Conservation (phyloP, 2,797 vertebrate genomes). For the Sus cebifrons region DNA sequence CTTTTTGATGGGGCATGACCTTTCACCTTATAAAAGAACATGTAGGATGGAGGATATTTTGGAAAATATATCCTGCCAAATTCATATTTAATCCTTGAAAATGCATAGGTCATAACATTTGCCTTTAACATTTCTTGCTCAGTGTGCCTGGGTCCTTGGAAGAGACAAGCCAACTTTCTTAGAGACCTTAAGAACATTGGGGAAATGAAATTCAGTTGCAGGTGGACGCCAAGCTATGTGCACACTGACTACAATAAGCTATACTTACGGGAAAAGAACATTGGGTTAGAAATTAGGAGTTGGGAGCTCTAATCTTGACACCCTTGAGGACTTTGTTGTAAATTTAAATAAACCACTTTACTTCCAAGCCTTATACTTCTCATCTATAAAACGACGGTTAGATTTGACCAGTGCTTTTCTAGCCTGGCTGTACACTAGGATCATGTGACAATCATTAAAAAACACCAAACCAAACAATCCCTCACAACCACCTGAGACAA, state of each 20-base stretch:
- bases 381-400: neutral
- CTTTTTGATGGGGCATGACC: neutral
- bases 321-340: neutral
- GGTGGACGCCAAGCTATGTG: neutral
- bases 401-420: constrained; percentile 9
- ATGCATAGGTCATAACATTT: neutral
- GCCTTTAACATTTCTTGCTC: neutral
- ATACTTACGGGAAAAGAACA: neutral
- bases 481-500: neutral
- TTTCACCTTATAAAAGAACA: neutral
- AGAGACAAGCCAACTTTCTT: constrained; percentile 22
- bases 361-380: neutral
- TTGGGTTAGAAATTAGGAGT: neutral
- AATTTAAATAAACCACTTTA: neutral
- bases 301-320: neutral
- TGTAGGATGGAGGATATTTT: neutral
- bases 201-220: constrained; percentile 27
- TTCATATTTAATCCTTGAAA: constrained; percentile 42
- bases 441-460: neutral
- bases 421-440: neutral
- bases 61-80: neutral
- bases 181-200: neutral
- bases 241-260: neutral
- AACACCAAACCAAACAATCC: neutral
- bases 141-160: neutral